Base-by-base conservation (phyloP, 2,888 invertebrate genomes). In the Sabellastarte sp. region DNA sequence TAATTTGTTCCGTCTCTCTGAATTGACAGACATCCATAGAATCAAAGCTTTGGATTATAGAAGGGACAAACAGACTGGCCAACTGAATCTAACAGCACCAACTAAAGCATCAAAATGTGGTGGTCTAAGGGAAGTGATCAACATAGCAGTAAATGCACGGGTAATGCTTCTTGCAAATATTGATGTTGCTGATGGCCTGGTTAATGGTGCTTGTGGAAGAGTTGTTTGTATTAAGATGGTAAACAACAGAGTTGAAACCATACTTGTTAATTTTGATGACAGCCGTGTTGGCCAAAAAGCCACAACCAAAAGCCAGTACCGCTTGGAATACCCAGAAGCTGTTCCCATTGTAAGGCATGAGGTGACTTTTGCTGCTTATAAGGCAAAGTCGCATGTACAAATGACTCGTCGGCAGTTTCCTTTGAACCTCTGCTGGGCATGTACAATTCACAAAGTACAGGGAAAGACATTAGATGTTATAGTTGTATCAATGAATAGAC, bases 361-460 rank as follows among this genome's bases (percentile, higher is more conserved):
- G 20, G 41, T 20, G 10, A 41, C 41, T 41, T 41, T 10, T 20
- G 20, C 10, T 41, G 20, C 20, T 41, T 5, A 20, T 41, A 41
- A 20, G 20, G 41, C 10, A 10, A 41, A 20, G 20, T 5, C 10
- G 10, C 20, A 5, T 20, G 41, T 41, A 10, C 41, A 41, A 41
- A 20, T 20, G 10, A 41, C 10, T 20, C 53, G 70, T 41, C 56
- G 30, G 24, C 70, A 67, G 41, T 72, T 70, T 50, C 67, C 70
- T 31, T 24, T 72, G 4, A 65, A 59, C 60, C 52, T 72, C 2
- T 26, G 64, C 31, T 68, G 55, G 50, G 68, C 66, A 2, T 66
- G 63, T 33, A 70, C 68, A 24, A 66, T 68, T 32, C 70, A 70
- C 41, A 70, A 72, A 59, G 68, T 67, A 2, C 70, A 70, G 51